Percentiles rank a stretch among this genome's conserved stretches.
These are phyloP conservation scores for Callaeas wilsoni DNA, from an alignment of 2,113 vertebrate genomes.

Conservation along the genomic window DNA sequence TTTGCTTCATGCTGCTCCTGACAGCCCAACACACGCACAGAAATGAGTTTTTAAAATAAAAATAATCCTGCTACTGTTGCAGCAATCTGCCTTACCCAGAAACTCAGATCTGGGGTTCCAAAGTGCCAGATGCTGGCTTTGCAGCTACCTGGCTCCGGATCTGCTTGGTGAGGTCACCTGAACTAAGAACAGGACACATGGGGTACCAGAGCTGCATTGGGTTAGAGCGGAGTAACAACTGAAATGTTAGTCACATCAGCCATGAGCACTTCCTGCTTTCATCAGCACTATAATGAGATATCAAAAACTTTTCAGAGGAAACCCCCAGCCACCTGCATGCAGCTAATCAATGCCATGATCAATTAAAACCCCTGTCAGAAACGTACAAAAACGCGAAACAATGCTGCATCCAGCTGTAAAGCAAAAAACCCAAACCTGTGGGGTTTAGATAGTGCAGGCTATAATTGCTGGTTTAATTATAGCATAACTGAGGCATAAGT, in stretches of 20 bases:
- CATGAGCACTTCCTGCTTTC: rapidly evolving
- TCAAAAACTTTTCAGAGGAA: background rate
- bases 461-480: background rate
- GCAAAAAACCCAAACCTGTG: background rate
- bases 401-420: background rate
- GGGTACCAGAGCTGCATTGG: background rate
- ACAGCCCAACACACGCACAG: background rate
- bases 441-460: background rate
- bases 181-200: rapidly evolving
- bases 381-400: no score
- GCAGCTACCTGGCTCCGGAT: background rate
- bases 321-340: background rate
- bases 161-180: background rate
- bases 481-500: background rate
- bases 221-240: background rate
- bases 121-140: background rate
- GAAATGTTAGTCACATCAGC: rapidly evolving
- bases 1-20: background rate
- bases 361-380: background rate
- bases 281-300: background rate
- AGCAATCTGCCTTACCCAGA: background rate
- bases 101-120: background rate
- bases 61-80: background rate
- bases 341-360: background rate
- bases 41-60: background rate